A percentile compares a stretch with the other conserved stretches of the same genome.
Conservation (phyloP, 2,113 vertebrate genomes). For the Echinops telfairi region DNA sequence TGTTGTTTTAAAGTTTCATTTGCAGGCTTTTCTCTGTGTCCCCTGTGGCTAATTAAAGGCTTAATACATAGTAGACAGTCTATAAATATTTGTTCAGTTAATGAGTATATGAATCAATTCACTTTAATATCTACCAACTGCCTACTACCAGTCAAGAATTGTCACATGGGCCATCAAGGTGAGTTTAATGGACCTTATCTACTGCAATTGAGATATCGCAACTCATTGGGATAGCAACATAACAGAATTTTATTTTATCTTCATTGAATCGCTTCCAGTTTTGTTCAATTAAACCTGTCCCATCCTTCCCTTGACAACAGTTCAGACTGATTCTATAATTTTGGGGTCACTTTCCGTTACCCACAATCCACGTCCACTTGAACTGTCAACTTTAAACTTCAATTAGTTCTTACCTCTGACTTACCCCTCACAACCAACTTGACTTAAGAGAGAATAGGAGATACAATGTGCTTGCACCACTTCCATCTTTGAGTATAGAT, state of each 20-base stretch:
- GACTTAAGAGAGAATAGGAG: background rate
- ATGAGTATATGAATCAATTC: background rate
- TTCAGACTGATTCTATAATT: background rate
- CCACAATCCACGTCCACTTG: background rate
- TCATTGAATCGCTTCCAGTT: constrained; percentile 1
- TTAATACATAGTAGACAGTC: background rate
- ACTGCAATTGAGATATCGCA: background rate
- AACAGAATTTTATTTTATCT: constrained; percentile 33
- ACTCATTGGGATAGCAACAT: background rate
- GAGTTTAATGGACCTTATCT: constrained; percentile 21
- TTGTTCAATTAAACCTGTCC: background rate
- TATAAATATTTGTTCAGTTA: constrained; percentile 31
- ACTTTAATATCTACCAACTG: constrained; percentile 9
- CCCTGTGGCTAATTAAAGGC: background rate
- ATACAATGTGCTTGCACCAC: background rate
- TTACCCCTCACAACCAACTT: background rate
- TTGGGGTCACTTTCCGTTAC: background rate
- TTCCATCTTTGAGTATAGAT: background rate
- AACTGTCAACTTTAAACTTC: background rate
- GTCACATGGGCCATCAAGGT: background rate
- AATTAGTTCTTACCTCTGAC: background rate
- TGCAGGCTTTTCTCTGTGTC: background rate
- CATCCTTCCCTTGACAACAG: background rate
- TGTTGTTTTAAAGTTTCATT: constrained; percentile 15
- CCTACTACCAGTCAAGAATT: background rate